Percentiles rank a stretch among this genome's conserved stretches.
phyloP scores from a whole-genome alignment of 1,140 invertebrate genomes.

The Myzus persicae region DNA sequence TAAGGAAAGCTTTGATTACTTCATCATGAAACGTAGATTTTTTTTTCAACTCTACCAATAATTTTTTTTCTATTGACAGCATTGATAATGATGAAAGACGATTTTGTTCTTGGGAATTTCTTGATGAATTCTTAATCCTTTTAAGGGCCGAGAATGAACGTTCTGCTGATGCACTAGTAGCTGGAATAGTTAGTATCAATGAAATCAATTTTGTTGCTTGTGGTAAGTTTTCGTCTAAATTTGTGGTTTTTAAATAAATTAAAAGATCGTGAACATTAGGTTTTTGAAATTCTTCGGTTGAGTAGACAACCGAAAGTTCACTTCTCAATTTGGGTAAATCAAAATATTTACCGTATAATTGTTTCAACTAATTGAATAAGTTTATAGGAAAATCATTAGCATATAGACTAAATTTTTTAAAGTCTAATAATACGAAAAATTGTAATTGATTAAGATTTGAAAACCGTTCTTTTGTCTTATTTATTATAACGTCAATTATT shows the following conservation, averaged over 20 bases:
- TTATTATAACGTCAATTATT: constrained; percentile 47
- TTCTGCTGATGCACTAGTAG: constrained; percentile 29
- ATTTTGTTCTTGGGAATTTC: too few species aligned
- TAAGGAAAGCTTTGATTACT: too few species aligned
- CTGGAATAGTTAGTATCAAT: constrained; percentile 48
- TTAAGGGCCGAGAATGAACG: constrained; percentile 49
- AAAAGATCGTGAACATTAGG: background rate
- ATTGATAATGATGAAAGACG: too few species aligned
- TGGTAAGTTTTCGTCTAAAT: background rate
- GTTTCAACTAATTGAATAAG: constrained; percentile 41
- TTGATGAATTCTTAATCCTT: background rate
- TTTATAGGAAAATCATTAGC: constrained; percentile 47
- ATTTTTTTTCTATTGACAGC: too few species aligned
- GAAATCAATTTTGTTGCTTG: constrained; percentile 28
- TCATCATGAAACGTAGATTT: too few species aligned
- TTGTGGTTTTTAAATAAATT: background rate
- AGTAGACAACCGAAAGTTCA: constrained; percentile 45
- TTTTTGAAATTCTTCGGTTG: constrained; percentile 2
- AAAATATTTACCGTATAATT: constrained; percentile 42
- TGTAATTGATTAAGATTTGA: constrained; percentile 25
- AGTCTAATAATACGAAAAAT: constrained; percentile 38
- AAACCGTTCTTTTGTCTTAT: constrained; percentile 35
- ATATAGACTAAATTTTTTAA: constrained; percentile 36
- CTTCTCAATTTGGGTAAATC: constrained; percentile 41
- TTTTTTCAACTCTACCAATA: too few species aligned